Evolutionary conservation across 2,888 invertebrate species (phyloP), one percentile per base, ranked within the genome.

Genomic region (Patella depressa): DNA sequence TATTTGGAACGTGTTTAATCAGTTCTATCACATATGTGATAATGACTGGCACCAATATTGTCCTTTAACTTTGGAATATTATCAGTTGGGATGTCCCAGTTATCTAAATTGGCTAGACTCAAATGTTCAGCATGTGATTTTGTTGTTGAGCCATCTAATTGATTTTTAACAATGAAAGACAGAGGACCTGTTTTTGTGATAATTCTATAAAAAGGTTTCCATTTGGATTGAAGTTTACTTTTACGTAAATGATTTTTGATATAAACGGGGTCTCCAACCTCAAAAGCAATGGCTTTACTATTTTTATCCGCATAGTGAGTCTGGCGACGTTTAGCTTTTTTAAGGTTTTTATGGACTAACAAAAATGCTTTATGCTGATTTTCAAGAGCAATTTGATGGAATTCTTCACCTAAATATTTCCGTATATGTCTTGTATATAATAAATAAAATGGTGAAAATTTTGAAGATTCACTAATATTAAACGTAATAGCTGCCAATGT

Each of bases 221-320:
- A 29, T 29, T 29, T 29, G 29, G 53, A 24, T 11, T 78, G 55
- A 34, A 79, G 53, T 19, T 78, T 81, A 15, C 29, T 29, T 29
- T 29, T 29, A 29, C 29, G 29, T 29, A 29, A 29, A 29, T 29
- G 29, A 29, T 29, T 29, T 29, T 29, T 3, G 29, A 29, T 55
- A 24, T 77, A 79, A 53, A 79, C 78, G 2, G 78, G 78, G 24
- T 78, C 78, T 53, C 78, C 29, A 19, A 81, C 71, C 14, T 78
- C 14, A 45, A 77, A 65, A 4, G 15, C 29, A 7, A 55, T 19
- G 9, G 17, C 24, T 24, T 77, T 77, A 15, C 24, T 19, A 65
- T 73, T 45, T 29, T 65, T 65, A 53, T 70, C 34, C 29, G 54
- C 53, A 17, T 70, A 24, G 7, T 34, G 34, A 34, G 34, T 5